Conservation (phyloP, 2,797 vertebrate genomes). For the Huso huso region DNA sequence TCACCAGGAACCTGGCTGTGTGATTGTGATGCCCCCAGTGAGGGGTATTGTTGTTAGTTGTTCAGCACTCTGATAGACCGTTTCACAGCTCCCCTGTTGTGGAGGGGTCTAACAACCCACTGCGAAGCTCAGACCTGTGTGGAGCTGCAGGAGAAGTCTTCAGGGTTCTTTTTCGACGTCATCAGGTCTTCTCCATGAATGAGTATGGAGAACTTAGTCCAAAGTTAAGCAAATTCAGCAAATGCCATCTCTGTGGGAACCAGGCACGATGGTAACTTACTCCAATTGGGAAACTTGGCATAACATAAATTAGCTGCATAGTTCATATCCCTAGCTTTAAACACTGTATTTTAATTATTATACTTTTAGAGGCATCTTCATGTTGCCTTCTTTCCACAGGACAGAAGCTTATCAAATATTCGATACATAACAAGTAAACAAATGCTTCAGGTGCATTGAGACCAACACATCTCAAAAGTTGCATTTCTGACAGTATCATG, state of each 20-base stretch:
- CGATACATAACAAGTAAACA: too few species aligned
- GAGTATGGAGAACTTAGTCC: slow-evolving; percentile 49
- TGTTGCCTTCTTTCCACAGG: too few species aligned
- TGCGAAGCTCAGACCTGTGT: too few species aligned
- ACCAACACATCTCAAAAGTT: slow-evolving; percentile 44
- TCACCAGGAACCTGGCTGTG: slow-evolving; percentile 26
- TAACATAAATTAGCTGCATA: too few species aligned
- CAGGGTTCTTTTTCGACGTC: slow-evolving; percentile 13
- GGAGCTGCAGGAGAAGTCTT: not conserved
- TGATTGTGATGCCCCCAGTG: slow-evolving; percentile 13
- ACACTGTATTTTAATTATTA: too few species aligned
- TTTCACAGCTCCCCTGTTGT: not conserved
- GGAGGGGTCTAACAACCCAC: too few species aligned
- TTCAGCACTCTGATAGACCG: slow-evolving; percentile 6
- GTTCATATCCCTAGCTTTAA: too few species aligned
- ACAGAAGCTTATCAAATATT: too few species aligned
- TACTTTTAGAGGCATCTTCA: too few species aligned
- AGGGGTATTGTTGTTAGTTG: slow-evolving; percentile 14
- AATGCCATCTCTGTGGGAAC: slow-evolving; percentile 47
- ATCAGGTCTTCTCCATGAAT: slow-evolving; percentile 41
- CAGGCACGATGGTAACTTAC: too few species aligned
- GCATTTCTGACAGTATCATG: slow-evolving; percentile 40
- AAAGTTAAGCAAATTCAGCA: slow-evolving; percentile 49
- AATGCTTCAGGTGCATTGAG: too few species aligned
- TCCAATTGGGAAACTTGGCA: too few species aligned